Evolutionary conservation across 2,113 vertebrate genomes (phyloP), one percentile per base, ranked within the genome.

Genomic region (Laticauda laticaudata): DNA sequence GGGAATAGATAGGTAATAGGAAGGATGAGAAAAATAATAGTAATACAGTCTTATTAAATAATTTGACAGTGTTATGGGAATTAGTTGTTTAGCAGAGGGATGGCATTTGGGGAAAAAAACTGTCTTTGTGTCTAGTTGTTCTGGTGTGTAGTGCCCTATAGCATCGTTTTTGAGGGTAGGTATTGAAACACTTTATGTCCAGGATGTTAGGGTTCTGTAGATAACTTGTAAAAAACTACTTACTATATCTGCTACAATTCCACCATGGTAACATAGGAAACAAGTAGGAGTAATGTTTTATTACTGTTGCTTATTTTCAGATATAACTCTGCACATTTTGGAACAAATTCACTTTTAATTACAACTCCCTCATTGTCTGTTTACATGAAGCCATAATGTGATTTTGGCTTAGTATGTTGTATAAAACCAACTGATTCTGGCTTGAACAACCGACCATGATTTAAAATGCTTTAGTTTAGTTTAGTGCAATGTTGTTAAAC

Each of bases 291-390:
- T 75, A 75, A 75, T 75, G 69, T 34, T 75, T 75, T 7, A 34
- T 75, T 75, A 34, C 29, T n/a, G 64, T 7, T 69, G 12, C 90
- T 75, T 9, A 54, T 91, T 54, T 81, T 53, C 61, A 81, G 11
- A 59, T 24, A 14, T 39, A 21, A 53, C 3, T 34, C 45, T 10
- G 54, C 69, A 75, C 26, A 24, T 34, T 75, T 11, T 51, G 55
- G n/a, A n/a, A 86, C 39, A 59, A 91, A 91, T 59, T 48, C 10
- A 90, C 3, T 10, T 94, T 94, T 91, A 2, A 55, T 96, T 95
- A 81, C 93, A 95, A 8, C 89, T 90, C 48, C 56, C 34, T 20
- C 69, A 75, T 34, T 15, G 0, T 75, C n/a, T 75, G n/a, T 75
- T 75, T 75, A 34, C n/a, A 75, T 34, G n/a, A 34, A 75, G n/a